Evolutionary conservation across 2,797 vertebrate species (phyloP).

Genomic region (Eulemur rubriventer): DNA sequence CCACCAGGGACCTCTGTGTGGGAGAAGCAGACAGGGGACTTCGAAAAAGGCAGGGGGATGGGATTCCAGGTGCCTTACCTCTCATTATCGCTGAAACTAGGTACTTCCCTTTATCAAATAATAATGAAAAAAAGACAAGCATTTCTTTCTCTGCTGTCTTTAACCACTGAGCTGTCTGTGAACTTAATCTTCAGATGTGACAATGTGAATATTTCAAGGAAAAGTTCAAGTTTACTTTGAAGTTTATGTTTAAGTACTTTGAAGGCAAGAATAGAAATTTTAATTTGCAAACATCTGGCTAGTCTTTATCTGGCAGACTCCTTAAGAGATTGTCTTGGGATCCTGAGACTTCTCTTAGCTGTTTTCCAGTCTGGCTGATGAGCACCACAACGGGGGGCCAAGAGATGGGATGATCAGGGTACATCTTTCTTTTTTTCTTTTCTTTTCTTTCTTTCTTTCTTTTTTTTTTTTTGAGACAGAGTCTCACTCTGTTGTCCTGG

Average conservation of each 20-base stretch:
- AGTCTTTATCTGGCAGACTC: not conserved
- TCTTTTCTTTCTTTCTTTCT: not conserved
- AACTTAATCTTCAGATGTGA: conserved; percentile 43
- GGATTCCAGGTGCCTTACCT: conserved; percentile 64
- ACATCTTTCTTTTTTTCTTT: not conserved
- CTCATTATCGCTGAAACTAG: conserved; percentile 50
- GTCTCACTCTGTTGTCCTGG: no score
- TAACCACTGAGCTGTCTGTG: not conserved
- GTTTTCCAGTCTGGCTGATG: conserved; percentile 8
- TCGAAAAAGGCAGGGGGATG: conserved; percentile 16
- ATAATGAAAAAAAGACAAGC: not conserved
- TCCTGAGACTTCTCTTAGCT: not conserved
- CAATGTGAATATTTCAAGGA: not conserved
- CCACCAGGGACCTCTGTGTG: conserved; percentile 4
- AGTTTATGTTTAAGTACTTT: conserved; percentile 1
- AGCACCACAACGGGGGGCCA: not conserved
- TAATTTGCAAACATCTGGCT: conserved; percentile 47
- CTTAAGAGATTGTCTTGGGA: not conserved
- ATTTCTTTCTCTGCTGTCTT: conserved; percentile 39
- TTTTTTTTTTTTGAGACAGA: no score
- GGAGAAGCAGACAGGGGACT: conserved; percentile 41
- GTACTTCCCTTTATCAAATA: conserved; percentile 28
- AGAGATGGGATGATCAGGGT: not conserved
- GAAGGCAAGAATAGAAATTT: conserved; percentile 37
- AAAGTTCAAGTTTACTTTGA: conserved; percentile 50